phyloP scores from a whole-genome alignment of 2,888 invertebrate genomes.

The Sipha maydis region DNA sequence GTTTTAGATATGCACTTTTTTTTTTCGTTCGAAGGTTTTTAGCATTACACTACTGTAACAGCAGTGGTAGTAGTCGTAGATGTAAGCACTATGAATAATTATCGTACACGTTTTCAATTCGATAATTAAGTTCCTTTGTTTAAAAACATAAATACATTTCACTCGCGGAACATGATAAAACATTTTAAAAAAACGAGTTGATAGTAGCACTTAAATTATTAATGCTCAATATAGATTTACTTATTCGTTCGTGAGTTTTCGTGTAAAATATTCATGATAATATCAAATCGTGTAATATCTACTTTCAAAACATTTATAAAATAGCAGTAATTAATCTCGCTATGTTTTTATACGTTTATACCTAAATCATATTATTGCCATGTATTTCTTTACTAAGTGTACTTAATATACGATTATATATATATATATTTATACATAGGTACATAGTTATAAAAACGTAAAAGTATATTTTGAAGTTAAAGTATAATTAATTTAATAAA shows the following conservation, averaged over 20 bases:
- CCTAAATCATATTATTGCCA: neutral
- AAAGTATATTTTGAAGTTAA: neutral
- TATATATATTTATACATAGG: neutral
- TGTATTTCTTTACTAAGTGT: neutral
- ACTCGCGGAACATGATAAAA: neutral
- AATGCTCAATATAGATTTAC: constrained; percentile 1
- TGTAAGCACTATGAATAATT: neutral
- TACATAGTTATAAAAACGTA: neutral
- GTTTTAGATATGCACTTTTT: neutral
- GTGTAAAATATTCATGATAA: neutral
- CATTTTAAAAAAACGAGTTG: no score
- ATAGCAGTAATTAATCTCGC: neutral
- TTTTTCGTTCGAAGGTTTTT: neutral
- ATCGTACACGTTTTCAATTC: neutral
- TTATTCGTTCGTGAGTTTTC: neutral
- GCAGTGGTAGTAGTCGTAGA: neutral
- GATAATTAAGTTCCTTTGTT: neutral
- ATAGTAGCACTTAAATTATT: constrained; percentile 1
- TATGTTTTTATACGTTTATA: neutral
- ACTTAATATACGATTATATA: no score
- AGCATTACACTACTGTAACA: neutral
- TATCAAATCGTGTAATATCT: constrained; percentile 4
- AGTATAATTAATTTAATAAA: neutral
- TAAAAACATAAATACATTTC: neutral
- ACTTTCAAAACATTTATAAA: neutral